These are phyloP conservation scores for Macrophya alboannulata DNA, from an alignment of 2,888 invertebrate species.

Conservation along the genomic window DNA sequence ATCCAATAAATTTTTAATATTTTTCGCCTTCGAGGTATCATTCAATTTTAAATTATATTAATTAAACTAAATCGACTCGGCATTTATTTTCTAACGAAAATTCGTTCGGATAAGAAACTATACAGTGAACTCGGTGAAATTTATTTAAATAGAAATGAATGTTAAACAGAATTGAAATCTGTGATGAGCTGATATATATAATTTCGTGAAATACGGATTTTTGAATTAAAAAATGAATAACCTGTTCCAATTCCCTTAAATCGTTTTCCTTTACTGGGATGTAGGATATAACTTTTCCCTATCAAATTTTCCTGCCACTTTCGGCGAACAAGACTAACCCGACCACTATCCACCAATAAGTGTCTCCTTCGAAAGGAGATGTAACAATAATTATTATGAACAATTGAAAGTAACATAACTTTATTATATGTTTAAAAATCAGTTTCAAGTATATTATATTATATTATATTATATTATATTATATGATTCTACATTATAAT, in stretches of 20 bases:
- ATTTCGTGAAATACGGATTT: background rate
- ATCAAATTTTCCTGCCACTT: conserved; percentile 9
- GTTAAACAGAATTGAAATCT: background rate
- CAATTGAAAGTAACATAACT: conserved; percentile 51
- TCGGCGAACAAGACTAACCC: conserved; percentile 19
- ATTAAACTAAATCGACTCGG: background rate
- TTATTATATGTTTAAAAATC: conserved; percentile 61
- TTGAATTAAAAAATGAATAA: background rate
- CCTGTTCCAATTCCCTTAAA: background rate
- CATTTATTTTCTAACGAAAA: background rate
- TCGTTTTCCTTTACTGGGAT: background rate
- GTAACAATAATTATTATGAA: background rate
- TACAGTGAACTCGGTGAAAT: background rate
- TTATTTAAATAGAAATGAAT: background rate
- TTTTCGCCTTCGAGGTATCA: background rate
- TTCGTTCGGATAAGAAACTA: background rate
- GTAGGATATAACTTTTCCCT: background rate
- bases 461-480: conserved; percentile 21
- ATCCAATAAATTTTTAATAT: conserved; percentile 4
- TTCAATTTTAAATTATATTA: background rate
- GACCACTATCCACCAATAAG: background rate
- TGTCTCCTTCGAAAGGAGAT: background rate
- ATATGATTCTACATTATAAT: conserved; percentile 29
- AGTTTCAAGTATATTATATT: conserved; percentile 41
- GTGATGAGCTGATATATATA: background rate